Conservation (phyloP, 2,797 vertebrate species). For the Diplodus puntazzo region DNA sequence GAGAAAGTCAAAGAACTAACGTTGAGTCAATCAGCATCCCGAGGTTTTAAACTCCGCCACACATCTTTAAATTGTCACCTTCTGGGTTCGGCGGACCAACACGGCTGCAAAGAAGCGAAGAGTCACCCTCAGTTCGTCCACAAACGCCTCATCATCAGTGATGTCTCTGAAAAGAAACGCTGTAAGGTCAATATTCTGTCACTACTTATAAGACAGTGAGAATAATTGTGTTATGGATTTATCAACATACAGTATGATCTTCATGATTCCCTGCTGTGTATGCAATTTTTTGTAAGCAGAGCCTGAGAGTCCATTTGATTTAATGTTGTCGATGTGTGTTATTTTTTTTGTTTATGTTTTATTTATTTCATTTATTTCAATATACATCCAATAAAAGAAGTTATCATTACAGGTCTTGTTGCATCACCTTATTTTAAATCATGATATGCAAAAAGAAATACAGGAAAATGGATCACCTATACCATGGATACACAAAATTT, state of each 20-base stretch:
- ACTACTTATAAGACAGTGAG: too few relatives aligned
- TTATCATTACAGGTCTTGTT: too few relatives aligned
- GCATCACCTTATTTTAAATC: not conserved
- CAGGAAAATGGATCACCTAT: slow-evolving; percentile 87
- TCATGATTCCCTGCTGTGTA: too few relatives aligned
- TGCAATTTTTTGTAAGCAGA: too few relatives aligned
- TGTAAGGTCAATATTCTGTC: not conserved
- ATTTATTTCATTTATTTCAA: too few relatives aligned
- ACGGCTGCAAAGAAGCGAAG: slow-evolving; percentile 95
- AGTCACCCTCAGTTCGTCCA: slow-evolving; percentile 93
- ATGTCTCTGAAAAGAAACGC: slow-evolving; percentile 87
- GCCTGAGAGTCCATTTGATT: too few relatives aligned
- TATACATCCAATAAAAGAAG: too few relatives aligned
- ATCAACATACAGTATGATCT: too few relatives aligned
- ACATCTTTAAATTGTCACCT: slow-evolving; percentile 81
- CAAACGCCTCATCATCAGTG: slow-evolving; percentile 96
- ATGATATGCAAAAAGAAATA: not conserved
- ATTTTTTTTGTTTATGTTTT: too few relatives aligned
- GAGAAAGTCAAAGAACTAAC: not conserved
- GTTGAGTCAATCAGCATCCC: not conserved
- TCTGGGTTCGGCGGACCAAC: slow-evolving; percentile 93
- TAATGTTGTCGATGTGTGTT: too few relatives aligned
- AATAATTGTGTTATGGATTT: too few relatives aligned
- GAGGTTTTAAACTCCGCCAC: not conserved
- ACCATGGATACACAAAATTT: slow-evolving; percentile 99